phyloP scores from a whole-genome alignment of 2,113 vertebrate genomes.

The Pelusios castaneus region DNA sequence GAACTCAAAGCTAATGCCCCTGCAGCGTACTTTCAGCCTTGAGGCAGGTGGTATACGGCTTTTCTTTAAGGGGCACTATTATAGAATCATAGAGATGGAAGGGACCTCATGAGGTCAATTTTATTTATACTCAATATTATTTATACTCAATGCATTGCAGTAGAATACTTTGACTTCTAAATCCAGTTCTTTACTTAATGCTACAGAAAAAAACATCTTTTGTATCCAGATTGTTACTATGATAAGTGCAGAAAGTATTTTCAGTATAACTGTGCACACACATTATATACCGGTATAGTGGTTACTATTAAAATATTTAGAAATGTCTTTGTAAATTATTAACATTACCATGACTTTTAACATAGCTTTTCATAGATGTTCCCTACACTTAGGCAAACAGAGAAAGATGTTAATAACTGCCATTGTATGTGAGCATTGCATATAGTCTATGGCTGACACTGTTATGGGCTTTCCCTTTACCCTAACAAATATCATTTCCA shows the following conservation, averaged over 20 bases:
- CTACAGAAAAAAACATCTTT: neutral
- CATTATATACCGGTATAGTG: neutral
- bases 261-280: neutral
- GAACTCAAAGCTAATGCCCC: neutral
- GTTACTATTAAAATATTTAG: neutral
- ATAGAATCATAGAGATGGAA: too few relatives aligned
- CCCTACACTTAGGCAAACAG: neutral
- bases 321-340: neutral
- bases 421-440: neutral
- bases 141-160: neutral
- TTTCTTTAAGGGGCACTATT: neutral
- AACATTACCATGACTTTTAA: neutral
- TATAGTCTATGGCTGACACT: slow-evolving; percentile 1
- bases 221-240: neutral
- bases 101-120: too few relatives aligned
- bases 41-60: neutral
- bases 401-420: neutral
- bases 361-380: neutral
- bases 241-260: neutral
- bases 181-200: neutral
- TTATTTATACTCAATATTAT: too few relatives aligned
- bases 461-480: neutral
- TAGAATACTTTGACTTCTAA: neutral
- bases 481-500: slow-evolving; percentile 14
- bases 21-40: slow-evolving; percentile 21